These are phyloP conservation scores for Microctenopoma lineatum DNA, from an alignment of 2,797 vertebrate species.

Conservation along the genomic window DNA sequence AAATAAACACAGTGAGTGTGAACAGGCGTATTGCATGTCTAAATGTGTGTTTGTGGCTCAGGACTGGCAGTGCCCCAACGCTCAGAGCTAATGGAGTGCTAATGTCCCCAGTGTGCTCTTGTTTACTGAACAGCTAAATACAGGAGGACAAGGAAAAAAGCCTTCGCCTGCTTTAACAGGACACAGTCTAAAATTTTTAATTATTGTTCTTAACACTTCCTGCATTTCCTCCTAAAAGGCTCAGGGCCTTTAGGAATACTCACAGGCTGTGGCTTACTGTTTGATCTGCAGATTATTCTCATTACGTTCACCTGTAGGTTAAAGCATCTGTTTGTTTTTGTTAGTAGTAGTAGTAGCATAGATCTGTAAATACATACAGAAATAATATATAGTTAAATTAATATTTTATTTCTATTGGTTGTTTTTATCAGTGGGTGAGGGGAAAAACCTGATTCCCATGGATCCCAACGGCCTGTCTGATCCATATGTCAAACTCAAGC, in stretches of 20 bases:
- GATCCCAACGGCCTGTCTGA: slow-evolving; percentile 98
- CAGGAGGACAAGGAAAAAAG: slow-evolving; percentile 49
- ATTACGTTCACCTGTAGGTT: slow-evolving; percentile 37
- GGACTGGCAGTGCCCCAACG: slow-evolving; percentile 55
- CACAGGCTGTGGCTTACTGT: not conserved
- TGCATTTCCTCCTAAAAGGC: slow-evolving; percentile 23
- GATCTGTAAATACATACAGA: too few species aligned
- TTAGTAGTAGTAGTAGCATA: too few species aligned
- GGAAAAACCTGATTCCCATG: slow-evolving; percentile 97
- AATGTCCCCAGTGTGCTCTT: slow-evolving; percentile 61
- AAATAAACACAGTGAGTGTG: slow-evolving; percentile 30
- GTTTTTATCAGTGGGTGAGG: slow-evolving; percentile 88
- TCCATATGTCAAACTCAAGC: slow-evolving; percentile 98
- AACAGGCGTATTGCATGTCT: not conserved
- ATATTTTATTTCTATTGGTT: slow-evolving; percentile 20
- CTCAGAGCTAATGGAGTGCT: slow-evolving; percentile 62
- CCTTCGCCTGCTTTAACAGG: slow-evolving; percentile 47
- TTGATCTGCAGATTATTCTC: slow-evolving; percentile 41
- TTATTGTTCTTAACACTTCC: slow-evolving; percentile 36
- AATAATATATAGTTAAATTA: not conserved
- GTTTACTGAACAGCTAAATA: slow-evolving; percentile 69
- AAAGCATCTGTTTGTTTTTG: not conserved
- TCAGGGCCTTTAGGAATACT: slow-evolving; percentile 20
- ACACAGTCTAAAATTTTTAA: slow-evolving; percentile 36
- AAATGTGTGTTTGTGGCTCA: slow-evolving; percentile 12